Evolutionary conservation across 2,888 invertebrate species (phyloP).

Genomic region (Apantesis nais): DNA sequence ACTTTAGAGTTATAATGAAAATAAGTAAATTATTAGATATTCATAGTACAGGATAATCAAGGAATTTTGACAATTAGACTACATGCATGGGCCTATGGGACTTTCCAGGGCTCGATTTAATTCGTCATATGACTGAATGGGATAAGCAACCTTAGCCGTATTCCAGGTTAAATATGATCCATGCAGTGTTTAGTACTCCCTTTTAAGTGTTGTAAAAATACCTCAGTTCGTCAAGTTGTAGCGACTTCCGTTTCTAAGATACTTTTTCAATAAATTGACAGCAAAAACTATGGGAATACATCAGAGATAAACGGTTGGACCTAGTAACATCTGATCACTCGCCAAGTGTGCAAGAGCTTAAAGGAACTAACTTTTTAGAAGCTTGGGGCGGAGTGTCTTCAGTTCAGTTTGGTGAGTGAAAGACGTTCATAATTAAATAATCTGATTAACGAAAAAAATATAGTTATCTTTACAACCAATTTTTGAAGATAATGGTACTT

Average conservation of each 20-base stretch:
- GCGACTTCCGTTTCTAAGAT: neutral
- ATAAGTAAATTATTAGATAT: neutral
- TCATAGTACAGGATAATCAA: neutral
- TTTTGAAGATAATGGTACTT: no score
- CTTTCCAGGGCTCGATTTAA: no score
- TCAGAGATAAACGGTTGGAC: conserved; percentile 81
- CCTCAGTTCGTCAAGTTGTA: neutral
- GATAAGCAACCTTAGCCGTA: no score
- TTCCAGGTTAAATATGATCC: no score
- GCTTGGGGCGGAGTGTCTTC: conserved; percentile 90
- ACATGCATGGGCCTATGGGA: no score
- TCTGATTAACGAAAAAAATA: neutral
- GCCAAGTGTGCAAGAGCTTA: conserved; percentile 86
- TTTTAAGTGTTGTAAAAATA: neutral
- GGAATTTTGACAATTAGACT: no score
- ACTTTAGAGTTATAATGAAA: neutral
- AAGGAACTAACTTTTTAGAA: conserved; percentile 86
- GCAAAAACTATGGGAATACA: conserved; percentile 85
- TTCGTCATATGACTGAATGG: no score
- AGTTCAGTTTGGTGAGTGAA: conserved; percentile 86
- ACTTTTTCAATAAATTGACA: conserved; percentile 51
- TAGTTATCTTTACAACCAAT: neutral
- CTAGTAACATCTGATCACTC: conserved; percentile 88
- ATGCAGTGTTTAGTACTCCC: neutral
- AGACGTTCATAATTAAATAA: neutral